Evolutionary conservation across 2,797 vertebrate species (phyloP).

Genomic region (Danio jaintianensis): DNA sequence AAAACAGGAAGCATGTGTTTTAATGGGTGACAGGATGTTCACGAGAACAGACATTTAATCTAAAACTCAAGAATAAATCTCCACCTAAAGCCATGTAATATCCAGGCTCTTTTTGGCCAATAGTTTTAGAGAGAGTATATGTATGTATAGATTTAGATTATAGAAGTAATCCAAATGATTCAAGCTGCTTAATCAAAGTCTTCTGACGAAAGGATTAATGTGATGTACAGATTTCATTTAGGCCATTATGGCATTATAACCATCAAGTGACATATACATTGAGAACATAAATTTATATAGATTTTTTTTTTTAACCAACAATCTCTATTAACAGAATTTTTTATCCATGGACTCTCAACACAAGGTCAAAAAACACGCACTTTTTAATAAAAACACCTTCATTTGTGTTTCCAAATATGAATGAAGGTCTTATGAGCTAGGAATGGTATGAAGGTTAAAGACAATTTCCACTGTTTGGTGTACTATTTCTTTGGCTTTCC

Average conservation of each 20-base stretch:
- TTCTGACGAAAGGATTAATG: not conserved
- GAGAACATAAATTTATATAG: not conserved
- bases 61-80: not conserved
- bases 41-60: conserved; percentile 3
- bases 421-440: not conserved
- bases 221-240: not conserved
- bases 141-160: too few species aligned
- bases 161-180: not conserved
- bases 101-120: not conserved
- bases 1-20: conserved; percentile 4
- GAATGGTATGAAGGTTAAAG: not conserved
- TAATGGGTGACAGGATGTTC: not conserved
- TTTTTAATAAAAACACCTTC: not conserved
- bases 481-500: not conserved
- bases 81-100: not conserved
- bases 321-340: not conserved
- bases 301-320: not conserved
- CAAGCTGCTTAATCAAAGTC: not conserved
- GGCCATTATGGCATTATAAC: not conserved
- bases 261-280: not conserved
- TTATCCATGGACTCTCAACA: not conserved
- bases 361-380: not conserved
- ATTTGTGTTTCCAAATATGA: not conserved
- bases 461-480: not conserved
- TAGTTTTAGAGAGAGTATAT: too few species aligned